Evolutionary conservation across 2,113 vertebrate genomes (phyloP).

Genomic region (Sprattus sprattus): DNA sequence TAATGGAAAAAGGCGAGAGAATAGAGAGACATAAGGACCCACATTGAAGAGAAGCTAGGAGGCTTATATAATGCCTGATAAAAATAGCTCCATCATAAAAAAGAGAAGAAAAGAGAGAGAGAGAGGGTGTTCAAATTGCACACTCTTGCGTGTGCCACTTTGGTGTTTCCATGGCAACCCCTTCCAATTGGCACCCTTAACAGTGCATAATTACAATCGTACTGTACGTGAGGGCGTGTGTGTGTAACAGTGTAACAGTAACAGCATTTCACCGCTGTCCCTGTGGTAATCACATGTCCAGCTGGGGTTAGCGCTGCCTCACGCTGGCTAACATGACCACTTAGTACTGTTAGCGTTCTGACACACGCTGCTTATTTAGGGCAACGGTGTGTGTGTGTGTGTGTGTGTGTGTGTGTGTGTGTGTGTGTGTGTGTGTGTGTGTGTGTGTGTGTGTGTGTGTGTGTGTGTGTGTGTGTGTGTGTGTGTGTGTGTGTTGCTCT

Average conservation of each 20-base stretch:
- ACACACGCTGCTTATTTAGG: not conserved
- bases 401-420: not conserved
- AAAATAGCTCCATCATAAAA: slow-evolving; percentile 65
- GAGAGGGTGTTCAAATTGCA: slow-evolving; percentile 47
- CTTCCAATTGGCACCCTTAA: slow-evolving; percentile 52
- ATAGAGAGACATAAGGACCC: slow-evolving; percentile 33
- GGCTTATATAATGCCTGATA: slow-evolving; percentile 69
- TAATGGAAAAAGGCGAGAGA: slow-evolving; percentile 30
- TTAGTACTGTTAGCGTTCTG: not conserved
- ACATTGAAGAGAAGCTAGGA: slow-evolving; percentile 48
- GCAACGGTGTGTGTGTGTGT: not conserved
- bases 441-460: not conserved
- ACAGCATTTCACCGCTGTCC: not conserved
- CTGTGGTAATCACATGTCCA: not conserved
- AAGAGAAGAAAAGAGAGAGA: slow-evolving; percentile 50
- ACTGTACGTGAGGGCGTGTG: not conserved
- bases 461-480: not conserved
- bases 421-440: not conserved
- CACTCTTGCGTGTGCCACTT: slow-evolving; percentile 61
- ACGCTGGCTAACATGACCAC: not conserved
- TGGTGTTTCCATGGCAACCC: slow-evolving; percentile 73
- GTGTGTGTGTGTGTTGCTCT: not conserved
- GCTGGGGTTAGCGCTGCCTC: too few species aligned
- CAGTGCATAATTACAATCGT: slow-evolving; percentile 50
- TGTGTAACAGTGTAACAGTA: not conserved